These are phyloP conservation scores for Montipora sp. DNA, from an alignment of 64 coral and sea anemone genomes.

Conservation along the genomic window DNA sequence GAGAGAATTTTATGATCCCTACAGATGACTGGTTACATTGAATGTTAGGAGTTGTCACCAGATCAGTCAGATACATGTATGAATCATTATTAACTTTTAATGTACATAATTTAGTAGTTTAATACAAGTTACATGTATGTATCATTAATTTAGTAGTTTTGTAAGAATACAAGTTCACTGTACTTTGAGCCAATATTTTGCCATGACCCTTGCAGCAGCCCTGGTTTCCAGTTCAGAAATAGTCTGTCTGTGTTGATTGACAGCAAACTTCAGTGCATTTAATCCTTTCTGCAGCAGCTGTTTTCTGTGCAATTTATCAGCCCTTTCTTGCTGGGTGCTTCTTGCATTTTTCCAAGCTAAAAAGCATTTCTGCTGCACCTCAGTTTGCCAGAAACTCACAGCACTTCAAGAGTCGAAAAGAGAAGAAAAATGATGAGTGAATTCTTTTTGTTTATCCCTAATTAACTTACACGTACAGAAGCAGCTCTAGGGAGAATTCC, in stretches of 20 bases:
- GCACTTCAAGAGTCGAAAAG: conserved; percentile 41
- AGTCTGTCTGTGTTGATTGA: conserved; percentile 50
- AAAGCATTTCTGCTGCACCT: conserved; percentile 71
- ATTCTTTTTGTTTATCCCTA: background rate
- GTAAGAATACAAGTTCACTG: no score
- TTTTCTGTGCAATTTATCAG: conserved; percentile 55
- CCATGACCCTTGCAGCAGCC: conserved; percentile 58
- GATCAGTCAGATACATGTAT: no score
- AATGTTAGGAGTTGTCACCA: no score
- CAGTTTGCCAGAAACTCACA: conserved; percentile 72
- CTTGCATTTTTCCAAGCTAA: conserved; percentile 64
- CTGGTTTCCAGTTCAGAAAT: conserved; percentile 50
- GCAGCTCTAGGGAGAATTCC: no score
- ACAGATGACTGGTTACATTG: no score
- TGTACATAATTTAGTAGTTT: no score
- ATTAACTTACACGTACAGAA: no score
- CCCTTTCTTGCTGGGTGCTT: conserved; percentile 40
- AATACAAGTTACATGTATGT: no score
- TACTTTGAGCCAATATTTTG: conserved; percentile 94
- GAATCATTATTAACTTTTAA: no score
- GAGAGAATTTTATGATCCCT: no score
- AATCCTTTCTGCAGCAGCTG: conserved; percentile 90
- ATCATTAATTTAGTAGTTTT: no score
- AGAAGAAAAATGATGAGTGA: background rate
- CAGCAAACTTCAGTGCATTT: conserved; percentile 69